Conservation (phyloP, 2,888 invertebrate genomes). For the Arctia plantaginis region DNA sequence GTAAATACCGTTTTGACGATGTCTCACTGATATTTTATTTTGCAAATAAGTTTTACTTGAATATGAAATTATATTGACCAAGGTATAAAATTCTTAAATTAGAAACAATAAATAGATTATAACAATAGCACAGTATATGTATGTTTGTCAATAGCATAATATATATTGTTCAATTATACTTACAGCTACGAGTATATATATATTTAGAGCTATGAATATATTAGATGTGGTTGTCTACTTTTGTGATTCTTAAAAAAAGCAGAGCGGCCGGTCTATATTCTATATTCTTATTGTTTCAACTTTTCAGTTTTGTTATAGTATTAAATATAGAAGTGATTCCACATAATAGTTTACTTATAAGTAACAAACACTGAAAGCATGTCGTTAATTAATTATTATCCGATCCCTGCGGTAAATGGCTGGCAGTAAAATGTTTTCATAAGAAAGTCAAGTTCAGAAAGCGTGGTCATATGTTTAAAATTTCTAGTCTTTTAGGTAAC, state of each 20-base stretch:
- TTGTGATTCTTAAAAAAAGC: no score
- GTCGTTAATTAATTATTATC: conserved; percentile 50
- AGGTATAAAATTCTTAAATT: background rate
- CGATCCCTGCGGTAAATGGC: conserved; percentile 34
- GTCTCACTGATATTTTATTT: no score
- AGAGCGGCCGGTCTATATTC: no score
- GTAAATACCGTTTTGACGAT: background rate
- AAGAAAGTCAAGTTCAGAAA: conserved; percentile 24
- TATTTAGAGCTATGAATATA: no score
- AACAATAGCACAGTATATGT: background rate
- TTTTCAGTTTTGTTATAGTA: background rate
- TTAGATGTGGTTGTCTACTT: no score
- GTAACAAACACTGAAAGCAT: conserved; percentile 43
- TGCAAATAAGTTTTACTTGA: no score
- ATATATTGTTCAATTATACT: no score
- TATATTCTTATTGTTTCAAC: no score
- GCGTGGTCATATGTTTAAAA: background rate
- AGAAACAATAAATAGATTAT: background rate
- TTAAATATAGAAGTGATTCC: conserved; percentile 39
- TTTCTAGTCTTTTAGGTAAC: background rate
- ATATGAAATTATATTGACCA: background rate
- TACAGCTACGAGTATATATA: no score
- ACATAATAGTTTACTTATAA: conserved; percentile 58
- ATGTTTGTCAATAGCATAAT: no score
- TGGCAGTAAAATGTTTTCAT: conserved; percentile 33